These are phyloP conservation scores for Seison nebaliae DNA, from an alignment of 1,140 invertebrate species.

Conservation along the genomic window DNA sequence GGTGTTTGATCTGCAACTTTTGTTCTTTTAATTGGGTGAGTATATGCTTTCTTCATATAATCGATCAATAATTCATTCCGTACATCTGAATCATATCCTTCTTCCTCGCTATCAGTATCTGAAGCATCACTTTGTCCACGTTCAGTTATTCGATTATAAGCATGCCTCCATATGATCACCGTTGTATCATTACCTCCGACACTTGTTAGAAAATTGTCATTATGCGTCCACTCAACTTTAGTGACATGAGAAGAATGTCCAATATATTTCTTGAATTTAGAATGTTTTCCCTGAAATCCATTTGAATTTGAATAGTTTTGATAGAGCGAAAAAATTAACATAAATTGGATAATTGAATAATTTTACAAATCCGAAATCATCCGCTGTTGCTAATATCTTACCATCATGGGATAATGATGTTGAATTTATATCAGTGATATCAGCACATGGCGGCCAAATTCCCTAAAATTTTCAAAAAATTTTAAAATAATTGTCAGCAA, in stretches of 20 bases:
- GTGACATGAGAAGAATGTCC: conserved; percentile 30
- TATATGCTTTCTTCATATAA: conserved; percentile 16
- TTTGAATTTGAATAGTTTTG: background rate
- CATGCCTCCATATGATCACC: conserved; percentile 24
- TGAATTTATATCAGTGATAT: conserved; percentile 28
- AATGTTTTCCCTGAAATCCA: conserved; percentile 23
- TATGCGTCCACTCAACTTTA: conserved; percentile 22
- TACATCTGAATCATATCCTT: conserved; percentile 30
- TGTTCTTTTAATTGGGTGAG: conserved; percentile 5
- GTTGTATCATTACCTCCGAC: conserved; percentile 27
- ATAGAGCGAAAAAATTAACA: conserved; percentile 16
- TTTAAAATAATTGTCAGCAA: too few relatives aligned
- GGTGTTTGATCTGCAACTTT: background rate
- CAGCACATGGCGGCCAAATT: conserved; percentile 27
- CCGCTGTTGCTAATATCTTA: conserved; percentile 22
- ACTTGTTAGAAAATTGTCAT: conserved; percentile 21
- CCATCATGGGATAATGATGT: conserved; percentile 19
- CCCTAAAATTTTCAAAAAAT: conserved; percentile 24
- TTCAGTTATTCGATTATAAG: conserved; percentile 4
- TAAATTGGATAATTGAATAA: conserved; percentile 26
- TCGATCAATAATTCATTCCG: conserved; percentile 26
- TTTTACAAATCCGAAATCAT: conserved; percentile 29
- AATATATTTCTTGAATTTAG: conserved; percentile 29
- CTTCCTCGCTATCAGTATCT: conserved; percentile 27
- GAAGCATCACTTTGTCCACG: conserved; percentile 26